Evolutionary conservation across 2,888 invertebrate genomes (phyloP).

Genomic region (Agrochola litura): DNA sequence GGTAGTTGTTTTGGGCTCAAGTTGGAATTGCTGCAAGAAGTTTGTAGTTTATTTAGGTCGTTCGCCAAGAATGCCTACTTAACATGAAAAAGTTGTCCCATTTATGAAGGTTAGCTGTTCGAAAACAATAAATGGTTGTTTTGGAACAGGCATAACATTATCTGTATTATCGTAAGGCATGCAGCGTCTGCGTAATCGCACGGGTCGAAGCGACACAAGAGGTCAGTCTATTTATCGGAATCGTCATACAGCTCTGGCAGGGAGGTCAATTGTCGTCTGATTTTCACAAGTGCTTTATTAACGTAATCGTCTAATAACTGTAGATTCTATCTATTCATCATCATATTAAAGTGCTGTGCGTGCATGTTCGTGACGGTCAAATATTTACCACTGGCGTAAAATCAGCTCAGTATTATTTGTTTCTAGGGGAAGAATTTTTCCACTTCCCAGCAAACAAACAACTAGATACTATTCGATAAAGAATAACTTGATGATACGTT

Average conservation of each 20-base stretch:
- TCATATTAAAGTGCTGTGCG: conserved; percentile 7
- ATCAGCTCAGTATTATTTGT: conserved; percentile 2
- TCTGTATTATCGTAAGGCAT: conserved; percentile 45
- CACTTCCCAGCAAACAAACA: conserved; percentile 6
- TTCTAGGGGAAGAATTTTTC: not conserved
- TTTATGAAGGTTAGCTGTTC: conserved; percentile 33
- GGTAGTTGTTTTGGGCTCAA: not conserved
- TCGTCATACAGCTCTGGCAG: conserved; percentile 65
- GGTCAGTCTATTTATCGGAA: conserved; percentile 79
- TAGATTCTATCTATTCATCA: conserved; percentile 35
- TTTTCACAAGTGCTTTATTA: conserved; percentile 74
- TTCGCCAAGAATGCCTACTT: not conserved
- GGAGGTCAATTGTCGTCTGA: conserved; percentile 83
- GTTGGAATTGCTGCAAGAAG: not conserved
- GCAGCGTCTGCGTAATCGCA: conserved; percentile 48
- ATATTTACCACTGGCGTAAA: not conserved
- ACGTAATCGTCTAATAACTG: conserved; percentile 45
- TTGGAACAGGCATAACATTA: conserved; percentile 21
- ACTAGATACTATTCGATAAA: not conserved
- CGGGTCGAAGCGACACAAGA: conserved; percentile 54
- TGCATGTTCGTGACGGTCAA: not conserved
- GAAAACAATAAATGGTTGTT: conserved; percentile 29
- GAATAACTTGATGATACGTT: conserved; percentile 32
- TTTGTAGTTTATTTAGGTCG: conserved; percentile 13
- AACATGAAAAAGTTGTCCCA: conserved; percentile 8